Evolutionary conservation across 1,140 invertebrate genomes (phyloP), one percentile per base, ranked within the genome.

Genomic region (Physella acuta): DNA sequence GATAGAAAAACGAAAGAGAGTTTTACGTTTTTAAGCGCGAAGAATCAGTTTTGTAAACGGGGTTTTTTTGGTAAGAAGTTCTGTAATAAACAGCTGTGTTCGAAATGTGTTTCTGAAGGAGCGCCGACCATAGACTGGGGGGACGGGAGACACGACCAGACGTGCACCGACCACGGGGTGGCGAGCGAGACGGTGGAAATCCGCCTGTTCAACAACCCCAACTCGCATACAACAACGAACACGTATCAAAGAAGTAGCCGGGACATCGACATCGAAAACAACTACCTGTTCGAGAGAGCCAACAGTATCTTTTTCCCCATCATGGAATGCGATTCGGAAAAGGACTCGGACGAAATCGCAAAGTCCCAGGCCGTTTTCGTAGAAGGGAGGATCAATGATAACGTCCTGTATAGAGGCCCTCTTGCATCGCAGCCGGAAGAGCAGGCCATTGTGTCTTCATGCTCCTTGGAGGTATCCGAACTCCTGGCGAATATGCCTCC

Each of bases 401-500:
- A 20, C 31, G 3, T 51, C 30, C 20, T 52, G 44, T 26, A 62
- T 62, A 31, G 31, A n/a, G 26, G 16, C 39, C n/a, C n/a, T n/a
- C n/a, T n/a, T n/a, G n/a, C n/a, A n/a, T 11, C 8, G 8, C 8
- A 44, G 20, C 20, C 16, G 1, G 56, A 68, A 20, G 66, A 68
- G 14, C 36, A 26, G 34, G 66, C 39, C 30, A 16, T 68, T 20
- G 66, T 68, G n/a, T 68, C 66, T 14, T 68, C 66, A 1, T 68
- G 66, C 37, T 68, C 66, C 24, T 51, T 68, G n/a, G 66, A 68
- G 34, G 66, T 68, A 20, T 68, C 66, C 1, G 66, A 68, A 31
- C 66, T 68, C 0, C 34, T 68, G 14, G 66, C 66, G 36, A 68
- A 68, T 31, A 68, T 68, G 66, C 66, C 66, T 44, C 66, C 66